Percentiles rank a stretch among this genome's conserved stretches.
Conservation (phyloP, 2,888 invertebrate genomes). For the Nymphalis urticae region DNA sequence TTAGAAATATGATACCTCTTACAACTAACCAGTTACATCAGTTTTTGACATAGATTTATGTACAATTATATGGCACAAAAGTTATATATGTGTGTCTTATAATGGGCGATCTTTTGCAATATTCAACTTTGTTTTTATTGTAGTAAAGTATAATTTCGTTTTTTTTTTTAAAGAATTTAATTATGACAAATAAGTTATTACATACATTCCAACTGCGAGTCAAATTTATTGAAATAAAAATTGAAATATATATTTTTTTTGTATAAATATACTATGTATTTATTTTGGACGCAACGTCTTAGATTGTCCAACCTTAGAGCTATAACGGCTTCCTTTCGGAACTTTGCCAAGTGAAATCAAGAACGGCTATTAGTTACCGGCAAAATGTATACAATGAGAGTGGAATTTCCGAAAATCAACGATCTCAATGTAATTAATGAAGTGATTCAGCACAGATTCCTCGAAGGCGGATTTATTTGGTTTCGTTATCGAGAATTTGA, state of each 20-base stretch:
- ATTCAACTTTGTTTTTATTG: no score
- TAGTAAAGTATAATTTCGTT: no score
- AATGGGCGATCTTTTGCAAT: no score
- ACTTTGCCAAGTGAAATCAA: conserved; percentile 21
- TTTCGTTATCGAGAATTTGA: conserved; percentile 16
- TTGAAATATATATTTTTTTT: neutral
- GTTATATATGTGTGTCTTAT: no score
- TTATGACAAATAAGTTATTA: no score
- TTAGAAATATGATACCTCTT: neutral
- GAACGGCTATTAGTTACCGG: conserved; percentile 22
- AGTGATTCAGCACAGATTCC: conserved; percentile 28
- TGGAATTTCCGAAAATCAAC: conserved; percentile 13
- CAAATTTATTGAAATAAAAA: no score
- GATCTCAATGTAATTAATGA: conserved; percentile 26
- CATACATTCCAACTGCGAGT: no score
- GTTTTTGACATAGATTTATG: no score
- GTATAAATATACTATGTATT: neutral
- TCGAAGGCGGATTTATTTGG: conserved; percentile 13
- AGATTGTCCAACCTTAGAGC: neutral
- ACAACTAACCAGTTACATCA: no score
- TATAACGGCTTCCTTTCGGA: conserved; percentile 10
- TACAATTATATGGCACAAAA: no score
- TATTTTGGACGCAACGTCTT: neutral
- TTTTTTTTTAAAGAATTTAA: no score
- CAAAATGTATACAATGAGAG: conserved; percentile 12